Base-by-base conservation (phyloP, 2,888 invertebrate genomes). In the Drosophila meridiana region DNA sequence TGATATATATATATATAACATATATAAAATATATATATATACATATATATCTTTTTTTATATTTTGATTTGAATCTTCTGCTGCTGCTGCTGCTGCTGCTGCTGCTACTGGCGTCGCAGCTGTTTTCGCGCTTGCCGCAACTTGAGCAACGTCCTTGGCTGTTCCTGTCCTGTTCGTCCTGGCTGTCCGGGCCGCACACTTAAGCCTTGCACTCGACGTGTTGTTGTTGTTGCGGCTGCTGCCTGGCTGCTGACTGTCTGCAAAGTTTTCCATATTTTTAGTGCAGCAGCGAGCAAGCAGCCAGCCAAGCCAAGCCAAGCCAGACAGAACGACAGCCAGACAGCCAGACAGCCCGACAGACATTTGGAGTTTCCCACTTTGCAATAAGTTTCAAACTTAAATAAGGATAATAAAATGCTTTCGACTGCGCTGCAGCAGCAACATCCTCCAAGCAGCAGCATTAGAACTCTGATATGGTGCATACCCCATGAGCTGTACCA, bases 381-480 rank as follows among this genome's bases (percentile, higher is more conserved):
- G 90, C 87, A 87, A 87, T 90, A 87, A 87, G 87, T 87, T 87
- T 86, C 72, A 83, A 87, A 91, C 90, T 91, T 89, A 90, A 91
- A 91, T 91, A 91, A 91, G 90, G 90, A 91, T 91, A 91, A 91
- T 91, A 91, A 87, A 87, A 87, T 90, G 89, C 90, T 90, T 75
- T 81, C 89, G 81, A 82, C 87, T 86, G 79, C 81, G 66, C 74
- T 73, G 81, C 60, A 58, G 66, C 66, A 52, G 64, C 73, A 57
- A 57, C 64, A 62, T 73, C 72, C 59, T 65, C 62, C 32, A 59
- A 58, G 66, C 59, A 58, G 45, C 48, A 66, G 32, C 57, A 81
- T 67, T 72, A 78, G 83, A 77, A 73, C 59, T 73, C n/a, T 40
- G 64, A 48, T 40, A 40, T 65, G 53, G 30, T 61, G 26, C 30